Conservation (phyloP, 2,888 invertebrate species). For the Podotricha telesiphe region DNA sequence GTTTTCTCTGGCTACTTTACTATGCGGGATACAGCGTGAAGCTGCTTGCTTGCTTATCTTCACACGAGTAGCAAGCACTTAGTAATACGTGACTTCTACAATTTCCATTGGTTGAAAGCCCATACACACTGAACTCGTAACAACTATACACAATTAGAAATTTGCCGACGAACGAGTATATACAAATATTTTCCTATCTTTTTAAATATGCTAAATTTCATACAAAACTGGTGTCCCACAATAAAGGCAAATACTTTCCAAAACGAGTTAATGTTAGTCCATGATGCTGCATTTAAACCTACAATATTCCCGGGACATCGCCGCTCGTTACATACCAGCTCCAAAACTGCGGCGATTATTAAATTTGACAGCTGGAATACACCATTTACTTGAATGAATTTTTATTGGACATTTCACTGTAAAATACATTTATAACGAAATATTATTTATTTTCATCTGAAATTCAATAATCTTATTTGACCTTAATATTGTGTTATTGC, state of each 20-base stretch:
- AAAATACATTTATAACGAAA: slow-evolving; percentile 6
- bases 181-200: background rate
- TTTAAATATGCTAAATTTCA: background rate
- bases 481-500: no score
- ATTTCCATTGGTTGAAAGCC: no score
- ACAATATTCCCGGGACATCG: slow-evolving; percentile 27
- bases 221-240: background rate
- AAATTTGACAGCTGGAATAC: slow-evolving; percentile 35
- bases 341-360: slow-evolving; percentile 34
- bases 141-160: no score
- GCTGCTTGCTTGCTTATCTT: no score
- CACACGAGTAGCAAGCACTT: no score
- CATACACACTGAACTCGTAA: no score
- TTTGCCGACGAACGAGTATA: background rate
- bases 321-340: slow-evolving; percentile 18
- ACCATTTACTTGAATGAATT: slow-evolving; percentile 27
- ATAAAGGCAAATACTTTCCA: background rate
- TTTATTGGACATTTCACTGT: slow-evolving; percentile 28
- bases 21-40: no score
- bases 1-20: no score
- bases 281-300: slow-evolving; percentile 23
- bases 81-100: no score
- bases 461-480: no score
- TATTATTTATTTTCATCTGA: background rate
- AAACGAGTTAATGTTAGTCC: background rate